phyloP scores from a whole-genome alignment of 2,888 invertebrate species.

The Drosophila dives region DNA sequence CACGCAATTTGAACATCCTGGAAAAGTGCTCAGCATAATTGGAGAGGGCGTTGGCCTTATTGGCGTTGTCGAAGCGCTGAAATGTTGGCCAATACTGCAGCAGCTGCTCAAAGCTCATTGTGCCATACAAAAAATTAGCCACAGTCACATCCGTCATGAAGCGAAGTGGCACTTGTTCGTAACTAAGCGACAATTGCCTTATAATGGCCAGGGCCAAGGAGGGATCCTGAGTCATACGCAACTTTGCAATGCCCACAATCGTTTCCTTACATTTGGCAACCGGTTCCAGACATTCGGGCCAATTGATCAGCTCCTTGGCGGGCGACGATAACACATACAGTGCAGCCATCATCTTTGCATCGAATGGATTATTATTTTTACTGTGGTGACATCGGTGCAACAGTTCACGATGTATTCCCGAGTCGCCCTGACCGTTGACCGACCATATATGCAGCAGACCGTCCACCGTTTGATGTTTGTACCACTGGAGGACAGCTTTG shows the following conservation, averaged over 20 bases:
- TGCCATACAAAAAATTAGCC: slow-evolving; percentile 66
- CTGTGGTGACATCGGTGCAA: slow-evolving; percentile 75
- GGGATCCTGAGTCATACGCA: slow-evolving; percentile 65
- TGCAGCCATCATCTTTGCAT: slow-evolving; percentile 35
- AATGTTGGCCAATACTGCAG: slow-evolving; percentile 65
- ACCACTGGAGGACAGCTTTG: slow-evolving; percentile 81
- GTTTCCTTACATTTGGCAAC: slow-evolving; percentile 13
- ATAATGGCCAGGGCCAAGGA: slow-evolving; percentile 67
- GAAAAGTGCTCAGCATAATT: slow-evolving; percentile 38
- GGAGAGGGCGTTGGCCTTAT: slow-evolving; percentile 14
- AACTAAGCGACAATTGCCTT: slow-evolving; percentile 50
- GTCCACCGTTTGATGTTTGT: slow-evolving; percentile 61
- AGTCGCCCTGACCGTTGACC: slow-evolving; percentile 51
- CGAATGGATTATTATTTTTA: slow-evolving; percentile 28
- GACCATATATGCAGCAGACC: slow-evolving; percentile 74
- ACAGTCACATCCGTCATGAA: slow-evolving; percentile 56
- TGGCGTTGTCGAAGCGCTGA: slow-evolving; percentile 3
- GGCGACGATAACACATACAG: slow-evolving; percentile 43
- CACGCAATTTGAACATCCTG: slow-evolving; percentile 52
- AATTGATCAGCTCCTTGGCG: slow-evolving; percentile 29
- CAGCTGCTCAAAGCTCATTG: slow-evolving; percentile 73
- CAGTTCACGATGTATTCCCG: slow-evolving; percentile 70
- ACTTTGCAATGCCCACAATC: slow-evolving; percentile 61
- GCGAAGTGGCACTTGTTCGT: slow-evolving; percentile 77
- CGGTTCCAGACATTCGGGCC: slow-evolving; percentile 51